These are phyloP conservation scores for Byasa hedistus DNA, from an alignment of 2,888 invertebrate genomes.

Conservation along the genomic window DNA sequence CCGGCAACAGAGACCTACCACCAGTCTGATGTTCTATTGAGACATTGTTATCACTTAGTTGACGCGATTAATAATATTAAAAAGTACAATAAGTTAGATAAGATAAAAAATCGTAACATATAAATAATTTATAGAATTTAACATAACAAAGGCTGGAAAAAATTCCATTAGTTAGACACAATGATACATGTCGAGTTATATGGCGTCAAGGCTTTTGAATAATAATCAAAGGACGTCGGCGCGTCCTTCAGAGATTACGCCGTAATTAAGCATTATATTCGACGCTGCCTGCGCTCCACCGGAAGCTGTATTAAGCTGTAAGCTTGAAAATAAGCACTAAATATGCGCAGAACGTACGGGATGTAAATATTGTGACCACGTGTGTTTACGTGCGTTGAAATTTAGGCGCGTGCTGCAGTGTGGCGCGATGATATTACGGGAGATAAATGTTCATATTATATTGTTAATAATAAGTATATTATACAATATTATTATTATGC, in stretches of 20 bases:
- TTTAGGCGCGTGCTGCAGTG: conserved; percentile 34
- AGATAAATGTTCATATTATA: neutral
- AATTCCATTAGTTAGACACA: neutral
- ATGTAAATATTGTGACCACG: conserved; percentile 74
- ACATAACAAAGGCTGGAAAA: neutral
- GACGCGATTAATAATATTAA: too few species aligned
- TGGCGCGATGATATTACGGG: conserved; percentile 26
- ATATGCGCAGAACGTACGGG: conserved; percentile 67
- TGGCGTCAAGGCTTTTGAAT: conserved; percentile 23
- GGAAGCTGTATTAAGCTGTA: conserved; percentile 32
- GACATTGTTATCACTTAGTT: too few species aligned
- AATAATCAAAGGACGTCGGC: conserved; percentile 21
- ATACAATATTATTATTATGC: too few species aligned
- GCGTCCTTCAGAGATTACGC: conserved; percentile 24
- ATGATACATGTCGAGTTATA: conserved; percentile 1
- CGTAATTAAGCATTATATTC: conserved; percentile 28
- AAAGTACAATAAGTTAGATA: too few species aligned
- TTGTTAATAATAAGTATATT: neutral
- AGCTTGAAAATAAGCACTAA: conserved; percentile 51
- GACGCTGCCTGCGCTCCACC: conserved; percentile 12
- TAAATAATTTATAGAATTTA: conserved; percentile 5
- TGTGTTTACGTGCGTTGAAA: conserved; percentile 53
- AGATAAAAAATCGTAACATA: neutral
- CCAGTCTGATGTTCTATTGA: too few species aligned
- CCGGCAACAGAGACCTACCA: too few species aligned